Conservation (phyloP, 2,797 vertebrate species). For the Acrocephalus scirpaceus region DNA sequence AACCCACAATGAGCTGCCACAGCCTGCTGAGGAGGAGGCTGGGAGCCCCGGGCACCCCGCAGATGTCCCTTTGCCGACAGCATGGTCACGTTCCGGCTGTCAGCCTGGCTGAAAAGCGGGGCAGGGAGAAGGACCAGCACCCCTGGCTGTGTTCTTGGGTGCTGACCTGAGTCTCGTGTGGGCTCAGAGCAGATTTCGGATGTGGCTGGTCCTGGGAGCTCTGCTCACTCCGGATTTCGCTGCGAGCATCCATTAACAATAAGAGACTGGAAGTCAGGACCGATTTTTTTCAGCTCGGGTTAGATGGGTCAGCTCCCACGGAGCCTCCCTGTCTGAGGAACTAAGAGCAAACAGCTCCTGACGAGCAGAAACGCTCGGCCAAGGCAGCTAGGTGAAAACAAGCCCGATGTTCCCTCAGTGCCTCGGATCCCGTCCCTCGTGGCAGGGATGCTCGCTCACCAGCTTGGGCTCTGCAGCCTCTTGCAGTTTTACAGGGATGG, state of each 20-base stretch:
- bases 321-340: conserved; percentile 16
- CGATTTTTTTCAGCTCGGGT: conserved; percentile 59
- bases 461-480: not conserved
- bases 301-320: conserved; percentile 27
- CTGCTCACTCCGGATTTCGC: not conserved
- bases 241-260: conserved; percentile 1
- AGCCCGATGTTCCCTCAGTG: rapidly evolving
- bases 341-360: not conserved
- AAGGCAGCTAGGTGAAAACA: not conserved
- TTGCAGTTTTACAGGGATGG: not conserved
- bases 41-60: not conserved
- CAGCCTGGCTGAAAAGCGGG: not conserved
- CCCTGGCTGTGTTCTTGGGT: not conserved
- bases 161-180: not conserved
- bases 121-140: not conserved
- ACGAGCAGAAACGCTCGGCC: not conserved
- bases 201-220: not conserved
- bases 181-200: not conserved
- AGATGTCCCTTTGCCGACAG: not conserved
- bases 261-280: conserved; percentile 65
- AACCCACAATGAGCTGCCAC: not conserved
- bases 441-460: not conserved
- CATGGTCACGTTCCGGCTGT: rapidly evolving
- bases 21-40: not conserved
- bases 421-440: rapidly evolving